Evolutionary conservation across 92 coral and sea anemone species (phyloP).

Genomic region (Porites rus): DNA sequence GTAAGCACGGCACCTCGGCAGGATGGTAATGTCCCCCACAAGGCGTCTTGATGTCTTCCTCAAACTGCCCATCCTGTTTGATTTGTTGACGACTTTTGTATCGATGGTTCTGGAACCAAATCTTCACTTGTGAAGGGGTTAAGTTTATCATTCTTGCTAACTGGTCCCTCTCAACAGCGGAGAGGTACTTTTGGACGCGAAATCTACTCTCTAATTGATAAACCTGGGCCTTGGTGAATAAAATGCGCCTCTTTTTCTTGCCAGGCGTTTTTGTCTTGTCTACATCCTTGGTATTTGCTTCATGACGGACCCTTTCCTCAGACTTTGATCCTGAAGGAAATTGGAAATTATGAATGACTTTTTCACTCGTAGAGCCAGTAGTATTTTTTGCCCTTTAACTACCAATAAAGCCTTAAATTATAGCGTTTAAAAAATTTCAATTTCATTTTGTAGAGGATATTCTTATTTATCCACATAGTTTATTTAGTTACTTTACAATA

Average conservation of each 20-base stretch:
- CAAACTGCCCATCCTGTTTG: slow-evolving; percentile 58
- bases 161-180: slow-evolving; percentile 97
- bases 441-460: no score
- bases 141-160: slow-evolving; percentile 95
- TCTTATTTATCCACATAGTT: no score
- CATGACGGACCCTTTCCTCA: background rate
- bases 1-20: slow-evolving; percentile 40
- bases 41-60: slow-evolving; percentile 35
- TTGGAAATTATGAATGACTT: background rate
- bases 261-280: slow-evolving; percentile 30
- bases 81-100: slow-evolving; percentile 92
- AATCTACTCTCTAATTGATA: slow-evolving; percentile 94
- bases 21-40: slow-evolving; percentile 54
- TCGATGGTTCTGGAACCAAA: slow-evolving; percentile 99
- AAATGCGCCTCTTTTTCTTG: slow-evolving; percentile 87
- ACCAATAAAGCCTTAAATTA: background rate
- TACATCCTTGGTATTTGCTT: slow-evolving; percentile 28
- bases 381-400: no score
- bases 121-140: slow-evolving; percentile 96
- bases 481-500: no score
- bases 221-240: slow-evolving; percentile 94
- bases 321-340: background rate
- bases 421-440: background rate
- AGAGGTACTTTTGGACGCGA: slow-evolving; percentile 93
- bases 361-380: background rate